A percentile compares a stretch with the other conserved stretches of the same genome.
Evolutionary conservation across 2,113 vertebrate genomes (phyloP).

Genomic region (Polyodon spathula): DNA sequence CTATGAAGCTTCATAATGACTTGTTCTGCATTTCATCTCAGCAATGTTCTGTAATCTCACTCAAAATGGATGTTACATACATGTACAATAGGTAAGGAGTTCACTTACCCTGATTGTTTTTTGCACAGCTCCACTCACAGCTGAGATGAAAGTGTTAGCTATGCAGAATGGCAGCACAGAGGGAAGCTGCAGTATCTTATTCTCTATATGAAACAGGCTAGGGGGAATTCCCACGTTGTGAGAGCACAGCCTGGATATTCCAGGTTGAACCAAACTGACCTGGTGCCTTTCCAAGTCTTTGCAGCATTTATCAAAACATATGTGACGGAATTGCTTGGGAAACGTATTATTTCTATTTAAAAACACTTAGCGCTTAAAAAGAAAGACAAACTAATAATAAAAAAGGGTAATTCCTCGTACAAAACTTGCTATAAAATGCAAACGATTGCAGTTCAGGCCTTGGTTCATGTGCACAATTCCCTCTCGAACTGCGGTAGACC

Average conservation of each 20-base stretch:
- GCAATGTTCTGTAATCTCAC: too few species aligned
- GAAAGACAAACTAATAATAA: too few species aligned
- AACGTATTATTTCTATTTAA: background rate
- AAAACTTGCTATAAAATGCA: too few species aligned
- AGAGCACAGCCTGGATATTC: slow-evolving; percentile 42
- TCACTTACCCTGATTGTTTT: slow-evolving; percentile 53
- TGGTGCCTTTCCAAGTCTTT: slow-evolving; percentile 39
- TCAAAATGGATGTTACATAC: slow-evolving; percentile 34
- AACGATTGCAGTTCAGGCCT: too few species aligned
- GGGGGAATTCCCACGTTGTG: slow-evolving; percentile 61
- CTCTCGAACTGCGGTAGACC: too few species aligned
- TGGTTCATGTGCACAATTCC: too few species aligned
- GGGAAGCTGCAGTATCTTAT: slow-evolving; percentile 53
- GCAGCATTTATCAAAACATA: slow-evolving; percentile 19
- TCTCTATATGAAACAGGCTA: slow-evolving; percentile 36
- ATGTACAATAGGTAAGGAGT: slow-evolving; percentile 32
- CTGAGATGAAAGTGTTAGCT: slow-evolving; percentile 54
- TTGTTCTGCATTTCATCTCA: too few species aligned
- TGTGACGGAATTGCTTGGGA: background rate
- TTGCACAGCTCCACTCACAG: slow-evolving; percentile 19
- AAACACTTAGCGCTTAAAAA: too few species aligned
- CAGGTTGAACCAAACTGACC: slow-evolving; percentile 36
- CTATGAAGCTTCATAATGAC: too few species aligned
- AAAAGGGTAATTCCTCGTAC: too few species aligned
- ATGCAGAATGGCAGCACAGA: slow-evolving; percentile 49